Percentiles rank a stretch among this genome's conserved stretches.
Conservation (phyloP, 37 sponge, comb jelly and placozoan genomes). For the Geodia barretti region DNA sequence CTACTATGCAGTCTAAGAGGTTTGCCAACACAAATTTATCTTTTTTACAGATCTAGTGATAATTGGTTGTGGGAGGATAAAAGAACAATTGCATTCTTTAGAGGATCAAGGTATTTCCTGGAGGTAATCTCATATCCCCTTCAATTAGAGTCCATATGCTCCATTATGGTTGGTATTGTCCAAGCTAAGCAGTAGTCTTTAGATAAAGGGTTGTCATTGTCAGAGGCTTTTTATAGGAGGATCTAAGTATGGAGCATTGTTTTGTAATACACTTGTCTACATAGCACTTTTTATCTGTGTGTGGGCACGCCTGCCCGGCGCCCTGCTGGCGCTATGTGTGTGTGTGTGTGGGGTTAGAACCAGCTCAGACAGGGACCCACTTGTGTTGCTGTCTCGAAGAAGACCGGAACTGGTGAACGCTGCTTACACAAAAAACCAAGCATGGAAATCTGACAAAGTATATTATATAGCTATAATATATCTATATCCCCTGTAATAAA, state of each 20-base stretch:
- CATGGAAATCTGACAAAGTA: conserved; percentile 86
- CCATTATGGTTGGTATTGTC: no score
- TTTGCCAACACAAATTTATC: neutral
- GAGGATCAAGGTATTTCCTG: conserved; percentile 93
- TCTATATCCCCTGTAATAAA: neutral
- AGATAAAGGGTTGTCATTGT: no score
- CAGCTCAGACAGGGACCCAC: conserved; percentile 84
- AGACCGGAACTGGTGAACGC: conserved; percentile 79
- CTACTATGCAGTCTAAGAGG: no score
- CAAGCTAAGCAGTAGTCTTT: no score
- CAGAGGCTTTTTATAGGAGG: no score
- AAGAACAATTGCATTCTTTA: conserved; percentile 64
- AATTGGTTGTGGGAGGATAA: conserved; percentile 84
- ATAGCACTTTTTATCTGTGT: no score
- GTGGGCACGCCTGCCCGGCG: no score
- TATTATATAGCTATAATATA: neutral
- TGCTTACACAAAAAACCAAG: conserved; percentile 93
- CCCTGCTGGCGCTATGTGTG: neutral
- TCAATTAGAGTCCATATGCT: no score
- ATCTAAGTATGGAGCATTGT: no score
- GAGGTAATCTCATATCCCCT: no score
- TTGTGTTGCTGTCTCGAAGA: conserved; percentile 68
- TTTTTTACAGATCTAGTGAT: conserved; percentile 34
- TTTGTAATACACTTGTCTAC: no score
- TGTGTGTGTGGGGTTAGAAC: conserved; percentile 54